These are phyloP conservation scores for Zosterops pallidus DNA, from an alignment of 2,113 vertebrate species.

Conservation along the genomic window DNA sequence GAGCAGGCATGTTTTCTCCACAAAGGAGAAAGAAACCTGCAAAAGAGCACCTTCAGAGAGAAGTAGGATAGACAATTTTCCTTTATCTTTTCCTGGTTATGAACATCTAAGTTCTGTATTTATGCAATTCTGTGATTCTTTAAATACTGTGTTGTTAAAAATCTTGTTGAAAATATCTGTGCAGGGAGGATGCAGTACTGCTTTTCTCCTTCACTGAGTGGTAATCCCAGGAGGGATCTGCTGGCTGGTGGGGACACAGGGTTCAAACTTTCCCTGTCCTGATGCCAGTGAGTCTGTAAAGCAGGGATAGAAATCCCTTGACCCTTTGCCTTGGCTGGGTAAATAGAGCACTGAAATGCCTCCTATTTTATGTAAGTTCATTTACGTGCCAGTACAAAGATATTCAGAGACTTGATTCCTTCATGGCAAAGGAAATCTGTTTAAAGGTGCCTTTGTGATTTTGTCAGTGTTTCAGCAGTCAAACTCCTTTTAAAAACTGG, in stretches of 20 bases:
- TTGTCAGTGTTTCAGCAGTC: background rate
- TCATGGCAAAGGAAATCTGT: background rate
- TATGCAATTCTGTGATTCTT: background rate
- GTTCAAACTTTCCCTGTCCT: background rate
- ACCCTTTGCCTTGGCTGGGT: background rate
- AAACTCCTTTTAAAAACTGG: background rate
- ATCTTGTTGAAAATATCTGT: background rate
- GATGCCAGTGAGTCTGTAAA: background rate
- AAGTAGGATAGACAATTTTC: background rate
- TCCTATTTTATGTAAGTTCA: background rate
- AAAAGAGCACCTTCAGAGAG: background rate
- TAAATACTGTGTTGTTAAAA: background rate
- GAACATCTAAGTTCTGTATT: background rate
- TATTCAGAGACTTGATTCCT: background rate
- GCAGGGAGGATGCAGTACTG: background rate
- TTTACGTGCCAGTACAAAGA: background rate
- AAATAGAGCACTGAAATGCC: background rate
- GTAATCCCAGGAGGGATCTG: background rate
- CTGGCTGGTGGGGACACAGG: accelerated
- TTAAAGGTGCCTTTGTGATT: background rate
- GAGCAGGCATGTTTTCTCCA: background rate
- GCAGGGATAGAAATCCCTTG: background rate
- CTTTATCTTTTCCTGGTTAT: background rate
- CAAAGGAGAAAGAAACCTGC: background rate
- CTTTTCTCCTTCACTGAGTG: background rate